Conservation (phyloP, 2,888 invertebrate genomes). For the Sepioteuthis lessoniana region DNA sequence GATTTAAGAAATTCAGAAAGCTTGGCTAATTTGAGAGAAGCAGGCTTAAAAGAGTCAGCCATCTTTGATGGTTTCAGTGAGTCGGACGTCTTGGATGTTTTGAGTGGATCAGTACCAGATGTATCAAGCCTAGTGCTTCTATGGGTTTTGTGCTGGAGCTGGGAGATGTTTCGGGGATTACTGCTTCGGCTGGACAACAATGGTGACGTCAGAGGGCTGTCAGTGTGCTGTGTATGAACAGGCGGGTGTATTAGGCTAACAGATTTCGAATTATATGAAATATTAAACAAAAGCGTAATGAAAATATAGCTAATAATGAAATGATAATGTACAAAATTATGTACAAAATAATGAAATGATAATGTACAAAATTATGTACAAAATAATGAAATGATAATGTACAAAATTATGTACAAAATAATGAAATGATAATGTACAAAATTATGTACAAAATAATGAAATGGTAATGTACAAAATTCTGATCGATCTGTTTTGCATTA, state of each 20-base stretch:
- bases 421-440: background rate
- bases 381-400: too few relatives aligned
- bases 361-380: background rate
- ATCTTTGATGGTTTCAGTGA: background rate
- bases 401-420: too few relatives aligned
- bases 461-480: background rate
- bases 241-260: slow-evolving; percentile 46
- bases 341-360: too few relatives aligned
- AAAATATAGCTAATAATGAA: background rate
- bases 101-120: background rate
- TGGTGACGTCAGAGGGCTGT: slow-evolving; percentile 38
- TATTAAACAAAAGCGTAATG: slow-evolving; percentile 34
- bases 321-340: background rate
- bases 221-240: slow-evolving; percentile 47
- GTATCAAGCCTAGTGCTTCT: slow-evolving; percentile 39
- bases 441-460: background rate
- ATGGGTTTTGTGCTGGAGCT: slow-evolving; percentile 34
- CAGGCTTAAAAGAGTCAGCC: background rate
- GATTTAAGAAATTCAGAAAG: background rate
- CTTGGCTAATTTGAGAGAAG: background rate
- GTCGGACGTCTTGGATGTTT: slow-evolving; percentile 24
- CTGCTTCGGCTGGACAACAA: slow-evolving; percentile 45
- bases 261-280: slow-evolving; percentile 34
- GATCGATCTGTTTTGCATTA: background rate
- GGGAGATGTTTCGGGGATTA: slow-evolving; percentile 24